A percentile compares a stretch with the other conserved stretches of the same genome.
These are phyloP conservation scores for Lycia hirtaria DNA, from an alignment of 2,888 invertebrate species.

Conservation along the genomic window DNA sequence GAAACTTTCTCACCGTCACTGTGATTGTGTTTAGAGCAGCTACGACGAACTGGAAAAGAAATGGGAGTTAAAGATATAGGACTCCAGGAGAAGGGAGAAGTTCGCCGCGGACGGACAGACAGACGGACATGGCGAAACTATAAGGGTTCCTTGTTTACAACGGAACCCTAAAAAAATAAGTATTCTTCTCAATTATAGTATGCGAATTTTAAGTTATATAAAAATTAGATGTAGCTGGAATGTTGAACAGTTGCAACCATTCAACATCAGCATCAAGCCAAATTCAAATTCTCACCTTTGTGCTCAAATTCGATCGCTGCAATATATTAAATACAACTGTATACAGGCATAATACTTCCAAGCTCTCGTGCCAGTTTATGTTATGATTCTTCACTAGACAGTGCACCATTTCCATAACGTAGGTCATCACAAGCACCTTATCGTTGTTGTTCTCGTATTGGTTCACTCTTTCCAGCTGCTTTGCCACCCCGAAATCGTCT, in stretches of 20 bases:
- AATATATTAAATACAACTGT: constrained; percentile 70
- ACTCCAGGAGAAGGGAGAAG: too few relatives aligned
- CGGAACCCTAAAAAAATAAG: too few relatives aligned
- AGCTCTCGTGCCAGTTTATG: constrained; percentile 91
- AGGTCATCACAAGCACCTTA: constrained; percentile 82
- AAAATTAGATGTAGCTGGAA: too few relatives aligned
- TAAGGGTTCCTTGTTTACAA: too few relatives aligned
- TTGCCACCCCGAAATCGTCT: constrained; percentile 52
- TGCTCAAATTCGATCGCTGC: constrained; percentile 65
- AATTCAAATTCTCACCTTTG: constrained; percentile 75
- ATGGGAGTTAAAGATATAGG: too few relatives aligned
- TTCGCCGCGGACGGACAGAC: too few relatives aligned
- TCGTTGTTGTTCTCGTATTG: constrained; percentile 62
- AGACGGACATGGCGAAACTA: too few relatives aligned
- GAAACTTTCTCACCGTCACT: constrained; percentile 89
- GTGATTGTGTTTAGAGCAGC: constrained; percentile 89
- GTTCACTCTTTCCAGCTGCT: constrained; percentile 40
- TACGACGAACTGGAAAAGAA: constrained; percentile 85
- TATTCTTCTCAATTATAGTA: background rate
- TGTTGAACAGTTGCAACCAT: too few relatives aligned
- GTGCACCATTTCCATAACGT: constrained; percentile 88
- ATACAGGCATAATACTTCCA: constrained; percentile 89
- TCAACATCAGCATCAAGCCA: too few relatives aligned
- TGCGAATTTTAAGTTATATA: too few relatives aligned
- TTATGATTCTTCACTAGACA: constrained; percentile 88